Conservation (phyloP, 2,888 invertebrate species). For the Encarsia formosa region DNA sequence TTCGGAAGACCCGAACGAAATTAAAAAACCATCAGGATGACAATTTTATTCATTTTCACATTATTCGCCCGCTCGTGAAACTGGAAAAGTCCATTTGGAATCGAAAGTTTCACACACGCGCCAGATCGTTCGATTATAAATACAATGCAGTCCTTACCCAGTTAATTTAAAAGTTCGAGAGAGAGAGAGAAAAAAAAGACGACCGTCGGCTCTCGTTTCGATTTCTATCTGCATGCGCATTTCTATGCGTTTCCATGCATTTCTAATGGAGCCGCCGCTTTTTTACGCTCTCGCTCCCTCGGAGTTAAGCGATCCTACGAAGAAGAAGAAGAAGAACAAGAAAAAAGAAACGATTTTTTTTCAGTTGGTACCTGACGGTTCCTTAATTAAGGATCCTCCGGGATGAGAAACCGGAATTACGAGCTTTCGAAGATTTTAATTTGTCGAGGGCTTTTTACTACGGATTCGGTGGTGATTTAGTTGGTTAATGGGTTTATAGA, state of each 20-base stretch:
- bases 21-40: too few relatives aligned
- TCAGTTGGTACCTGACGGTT: slow-evolving; percentile 39
- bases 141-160: slow-evolving; percentile 30
- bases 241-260: slow-evolving; percentile 40
- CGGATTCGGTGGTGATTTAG: too few relatives aligned
- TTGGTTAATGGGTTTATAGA: too few relatives aligned
- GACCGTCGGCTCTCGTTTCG: slow-evolving; percentile 3
- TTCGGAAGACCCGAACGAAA: too few relatives aligned
- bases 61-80: too few relatives aligned
- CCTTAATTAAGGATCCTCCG: slow-evolving; percentile 40
- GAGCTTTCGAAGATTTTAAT: too few relatives aligned
- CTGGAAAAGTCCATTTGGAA: too few relatives aligned
- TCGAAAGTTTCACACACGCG: too few relatives aligned
- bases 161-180: slow-evolving; percentile 33
- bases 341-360: too few relatives aligned
- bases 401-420: too few relatives aligned
- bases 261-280: slow-evolving; percentile 34
- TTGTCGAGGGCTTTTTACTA: too few relatives aligned
- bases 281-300: background rate
- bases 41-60: too few relatives aligned
- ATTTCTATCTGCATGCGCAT: slow-evolving; percentile 32
- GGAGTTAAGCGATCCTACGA: slow-evolving; percentile 30
- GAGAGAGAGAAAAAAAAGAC: slow-evolving; percentile 19
- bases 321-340: slow-evolving; percentile 21
- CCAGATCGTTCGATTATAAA: slow-evolving; percentile 26